Evolutionary conservation across 2,888 invertebrate genomes (phyloP), one percentile per base, ranked within the genome.

Genomic region (Harpagoxenus sublaevis): DNA sequence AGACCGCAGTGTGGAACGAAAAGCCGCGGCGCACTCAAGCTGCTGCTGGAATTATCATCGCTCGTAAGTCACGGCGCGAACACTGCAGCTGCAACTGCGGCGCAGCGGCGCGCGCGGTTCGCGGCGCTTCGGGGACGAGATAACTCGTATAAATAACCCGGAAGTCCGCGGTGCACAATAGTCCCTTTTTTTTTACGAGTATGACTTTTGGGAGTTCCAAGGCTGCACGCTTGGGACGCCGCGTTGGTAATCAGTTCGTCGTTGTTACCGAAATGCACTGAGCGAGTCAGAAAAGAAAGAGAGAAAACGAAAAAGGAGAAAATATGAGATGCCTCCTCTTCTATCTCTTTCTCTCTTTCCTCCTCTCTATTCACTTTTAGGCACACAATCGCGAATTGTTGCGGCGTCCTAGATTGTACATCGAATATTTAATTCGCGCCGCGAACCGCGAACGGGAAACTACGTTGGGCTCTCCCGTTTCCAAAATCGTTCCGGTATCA

Each of bases 81-180:
- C 90, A 74, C 85, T 89, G 88, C 85, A 84, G 83, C 63, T 77
- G 66, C 84, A 84, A 79, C 81, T 73, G 73, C 79, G 70, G 81
- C 51, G 51, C 70, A 28, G 23, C 55, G 68, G 63, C 74, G 85
- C 77, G 85, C 81, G 75, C 79, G 62, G 84, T 83, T 87, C 85
- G 86, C 84, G 90, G 78, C 60, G 79, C 89, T 89, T 90, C 88
- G 84, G 88, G 84, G 90, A 90, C 90, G 89, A 90, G 90, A 90
- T 90, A 90, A 90, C 90, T 90, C 90, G 90, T 90, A 90, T 90
- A 90, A 90, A 90, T 90, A 90, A 90, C 90, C 90, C 87, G 90
- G 89, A 90, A 90, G 90, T 90, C 90, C 90, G 90, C 89, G 90
- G 90, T 85, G 90, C 88, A 88, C 90, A 90, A 90, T 90, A 90